phyloP scores from a whole-genome alignment of 2,113 vertebrate species.

The Eleginops maclovinus region DNA sequence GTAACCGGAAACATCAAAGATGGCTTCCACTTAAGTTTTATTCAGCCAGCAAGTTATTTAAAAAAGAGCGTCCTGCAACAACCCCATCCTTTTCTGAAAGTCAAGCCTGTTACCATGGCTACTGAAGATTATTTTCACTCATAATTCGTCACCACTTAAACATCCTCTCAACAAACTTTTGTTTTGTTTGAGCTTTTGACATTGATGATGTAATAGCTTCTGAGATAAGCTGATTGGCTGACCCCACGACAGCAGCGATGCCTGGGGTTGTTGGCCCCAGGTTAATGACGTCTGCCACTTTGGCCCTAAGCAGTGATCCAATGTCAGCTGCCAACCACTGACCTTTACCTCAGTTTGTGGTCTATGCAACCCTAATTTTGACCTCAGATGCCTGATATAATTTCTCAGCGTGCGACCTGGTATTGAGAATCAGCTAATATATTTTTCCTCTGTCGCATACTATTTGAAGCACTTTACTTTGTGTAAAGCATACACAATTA shows the following conservation, averaged over 20 bases:
- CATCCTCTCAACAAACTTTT: slow-evolving; percentile 11
- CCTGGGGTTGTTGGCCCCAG: slow-evolving; percentile 51
- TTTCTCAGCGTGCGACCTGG: slow-evolving; percentile 18
- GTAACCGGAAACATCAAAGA: not conserved
- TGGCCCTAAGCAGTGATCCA: slow-evolving; percentile 57
- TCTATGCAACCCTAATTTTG: slow-evolving; percentile 33
- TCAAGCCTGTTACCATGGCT: slow-evolving; percentile 28
- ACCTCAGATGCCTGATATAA: slow-evolving; percentile 31
- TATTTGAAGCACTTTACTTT: not conserved
- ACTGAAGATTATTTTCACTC: not conserved
- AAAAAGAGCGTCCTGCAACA: not conserved
- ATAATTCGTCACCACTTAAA: slow-evolving; percentile 20
- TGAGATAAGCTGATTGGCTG: slow-evolving; percentile 46
- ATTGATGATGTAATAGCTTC: slow-evolving; percentile 53
- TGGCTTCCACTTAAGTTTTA: not conserved
- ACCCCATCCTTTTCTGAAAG: not conserved
- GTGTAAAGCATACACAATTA: not conserved
- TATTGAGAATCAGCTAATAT: not conserved
- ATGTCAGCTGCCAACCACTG: slow-evolving; percentile 53
- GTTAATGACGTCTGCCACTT: slow-evolving; percentile 63
- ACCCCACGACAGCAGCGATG: slow-evolving; percentile 61
- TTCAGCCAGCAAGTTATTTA: not conserved
- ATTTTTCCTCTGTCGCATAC: not conserved
- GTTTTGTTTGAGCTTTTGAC: slow-evolving; percentile 31
- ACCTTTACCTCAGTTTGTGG: slow-evolving; percentile 40